Percentiles rank a stretch among this genome's conserved stretches.
phyloP scores from a whole-genome alignment of 2,888 invertebrate genomes.

The Bedellia somnulentella region DNA sequence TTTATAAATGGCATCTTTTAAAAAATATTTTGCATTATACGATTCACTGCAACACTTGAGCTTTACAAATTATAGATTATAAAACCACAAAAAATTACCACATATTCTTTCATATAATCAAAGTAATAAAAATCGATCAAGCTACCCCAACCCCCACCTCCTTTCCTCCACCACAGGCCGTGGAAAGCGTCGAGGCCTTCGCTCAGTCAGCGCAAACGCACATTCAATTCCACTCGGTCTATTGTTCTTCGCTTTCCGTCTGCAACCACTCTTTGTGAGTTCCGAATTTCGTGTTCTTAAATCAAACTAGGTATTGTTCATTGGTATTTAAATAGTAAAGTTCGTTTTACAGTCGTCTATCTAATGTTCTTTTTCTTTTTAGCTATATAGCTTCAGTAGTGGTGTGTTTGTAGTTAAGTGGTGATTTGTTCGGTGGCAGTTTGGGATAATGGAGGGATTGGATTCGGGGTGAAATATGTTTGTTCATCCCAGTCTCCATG shows the following conservation, averaged over 20 bases:
- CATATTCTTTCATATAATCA: too few relatives aligned
- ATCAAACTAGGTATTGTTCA: too few relatives aligned
- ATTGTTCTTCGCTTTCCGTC: too few relatives aligned
- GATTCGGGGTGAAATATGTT: constrained; percentile 56
- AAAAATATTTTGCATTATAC: neutral
- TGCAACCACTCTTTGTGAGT: constrained; percentile 2
- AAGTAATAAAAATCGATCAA: too few relatives aligned
- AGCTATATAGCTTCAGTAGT: too few relatives aligned
- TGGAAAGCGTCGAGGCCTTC: constrained; percentile 16
- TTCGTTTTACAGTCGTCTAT: too few relatives aligned
- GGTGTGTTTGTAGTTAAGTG: too few relatives aligned
- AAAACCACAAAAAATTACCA: neutral
- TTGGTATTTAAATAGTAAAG: constrained; percentile 10
- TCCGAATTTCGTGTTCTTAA: too few relatives aligned
- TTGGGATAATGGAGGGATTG: constrained; percentile 40
- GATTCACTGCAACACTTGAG: neutral
- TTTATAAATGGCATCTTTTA: neutral
- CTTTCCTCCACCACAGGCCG: constrained; percentile 12
- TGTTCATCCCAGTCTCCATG: constrained; percentile 48
- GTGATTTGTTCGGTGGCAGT: too few relatives aligned
- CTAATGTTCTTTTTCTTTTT: too few relatives aligned
- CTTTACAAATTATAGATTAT: neutral
- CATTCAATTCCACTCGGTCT: too few relatives aligned
- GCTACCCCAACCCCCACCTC: constrained; percentile 19
- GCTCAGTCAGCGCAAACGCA: constrained; percentile 18